Evolutionary conservation across 2,113 vertebrate species (phyloP).

Genomic region (Microcebus murinus): DNA sequence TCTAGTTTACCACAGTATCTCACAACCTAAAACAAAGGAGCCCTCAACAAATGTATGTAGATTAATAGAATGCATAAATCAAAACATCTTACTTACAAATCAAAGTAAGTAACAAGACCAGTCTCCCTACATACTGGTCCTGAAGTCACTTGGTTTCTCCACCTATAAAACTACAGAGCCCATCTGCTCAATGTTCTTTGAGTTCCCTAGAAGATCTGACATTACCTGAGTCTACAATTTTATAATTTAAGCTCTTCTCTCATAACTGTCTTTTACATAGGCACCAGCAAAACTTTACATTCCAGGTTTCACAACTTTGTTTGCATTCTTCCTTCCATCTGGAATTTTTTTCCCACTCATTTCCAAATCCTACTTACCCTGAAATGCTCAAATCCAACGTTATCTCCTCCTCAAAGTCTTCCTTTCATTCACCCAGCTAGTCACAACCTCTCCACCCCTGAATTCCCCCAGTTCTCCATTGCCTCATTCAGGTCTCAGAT

Average conservation of each 20-base stretch:
- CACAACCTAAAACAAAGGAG: background rate
- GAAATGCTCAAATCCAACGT: constrained; percentile 40
- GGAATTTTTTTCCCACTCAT: background rate
- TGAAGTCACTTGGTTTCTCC: constrained; percentile 38
- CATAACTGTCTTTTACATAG: background rate
- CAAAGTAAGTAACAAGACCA: background rate
- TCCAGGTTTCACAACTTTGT: background rate
- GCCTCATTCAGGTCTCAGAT: background rate
- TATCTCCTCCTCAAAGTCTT: background rate
- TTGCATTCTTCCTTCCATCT: constrained; percentile 18
- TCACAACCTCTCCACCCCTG: constrained; percentile 17
- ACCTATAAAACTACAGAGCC: background rate
- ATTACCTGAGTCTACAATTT: background rate
- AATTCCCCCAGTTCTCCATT: constrained; percentile 32
- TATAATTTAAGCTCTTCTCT: constrained; percentile 31
- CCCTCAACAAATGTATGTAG: background rate
- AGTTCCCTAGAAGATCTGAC: background rate
- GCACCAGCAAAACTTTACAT: constrained; percentile 18
- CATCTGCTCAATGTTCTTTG: background rate
- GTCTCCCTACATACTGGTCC: background rate
- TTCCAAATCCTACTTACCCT: constrained; percentile 40
- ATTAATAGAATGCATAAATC: constrained; percentile 22
- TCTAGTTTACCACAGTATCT: constrained; percentile 16
- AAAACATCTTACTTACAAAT: no score
- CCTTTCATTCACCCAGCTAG: background rate